Base-by-base conservation (phyloP, 2,888 invertebrate species). In the Crossocerus cetratus region DNA sequence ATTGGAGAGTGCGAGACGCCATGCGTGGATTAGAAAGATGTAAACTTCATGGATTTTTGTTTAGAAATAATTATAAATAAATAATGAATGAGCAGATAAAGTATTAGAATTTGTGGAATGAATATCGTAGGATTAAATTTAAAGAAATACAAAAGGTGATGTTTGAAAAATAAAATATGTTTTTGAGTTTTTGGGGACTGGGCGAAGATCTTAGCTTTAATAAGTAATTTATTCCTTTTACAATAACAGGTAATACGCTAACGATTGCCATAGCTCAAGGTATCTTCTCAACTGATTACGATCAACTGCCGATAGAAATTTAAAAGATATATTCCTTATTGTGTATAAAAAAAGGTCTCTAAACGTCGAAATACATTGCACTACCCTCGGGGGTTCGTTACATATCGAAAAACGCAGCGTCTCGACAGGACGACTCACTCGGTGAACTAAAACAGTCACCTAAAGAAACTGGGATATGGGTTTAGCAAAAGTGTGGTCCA, bases 401-500 rank as follows among this genome's bases (percentile, higher is more conserved):
- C 18, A 45, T 22, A 14, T 58, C 61, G 42, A 2, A 43, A 69
- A 73, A 69, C 44, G 4, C 11, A 11, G 43, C 42, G 69, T 69
- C 43, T 42, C 56, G n/a, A 54, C 56, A 69, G 44, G 54, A 63
- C 54, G 69, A 56, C 20, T 57, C 23, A 66, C 3, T 66, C 21
- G 64, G 69, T 43, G 4, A 66, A 69, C 65, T 22, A 20, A 14
- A 66, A n/a, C n/a, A n/a, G 60, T 16, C 11, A 61, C 74, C 65
- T n/a, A 13, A 32, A 18, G 56, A 18, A 22, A 54, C 2, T 16
- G 42, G 18, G 22, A n/a, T n/a, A n/a, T 64, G 63, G 74, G 57
- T 74, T 55, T 62, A 23, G 55, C 66, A 74, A 70, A 70, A 58
- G 18, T n/a, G 42, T 76, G 76, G 74, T 76, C 74, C 70, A 59